These are phyloP conservation scores for Parapsyche elsis DNA, from an alignment of 1,140 invertebrate genomes.

Conservation along the genomic window DNA sequence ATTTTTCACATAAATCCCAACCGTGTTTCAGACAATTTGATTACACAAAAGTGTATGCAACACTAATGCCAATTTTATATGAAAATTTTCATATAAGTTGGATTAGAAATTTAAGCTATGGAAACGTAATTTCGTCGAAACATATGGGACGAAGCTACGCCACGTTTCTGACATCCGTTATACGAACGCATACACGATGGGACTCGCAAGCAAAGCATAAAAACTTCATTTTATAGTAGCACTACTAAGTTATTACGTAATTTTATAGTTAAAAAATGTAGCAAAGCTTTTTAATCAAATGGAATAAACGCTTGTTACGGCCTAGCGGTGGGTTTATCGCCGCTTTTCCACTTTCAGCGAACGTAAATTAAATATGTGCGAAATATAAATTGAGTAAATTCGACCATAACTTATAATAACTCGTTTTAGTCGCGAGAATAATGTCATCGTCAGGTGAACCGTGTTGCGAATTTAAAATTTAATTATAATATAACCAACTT, in stretches of 20 bases:
- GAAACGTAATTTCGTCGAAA: constrained; percentile 1
- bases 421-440: not conserved
- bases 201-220: not conserved
- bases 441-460: constrained; percentile 18
- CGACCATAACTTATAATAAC: not conserved
- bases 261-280: constrained; percentile 1
- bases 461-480: constrained; percentile 21
- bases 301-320: too few relatives aligned
- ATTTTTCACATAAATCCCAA: too few relatives aligned
- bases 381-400: constrained; percentile 12
- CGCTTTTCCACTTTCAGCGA: too few relatives aligned
- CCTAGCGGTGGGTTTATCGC: too few relatives aligned
- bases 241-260: too few relatives aligned
- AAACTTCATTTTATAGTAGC: too few relatives aligned
- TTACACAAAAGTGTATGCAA: too few relatives aligned
- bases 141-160: not conserved
- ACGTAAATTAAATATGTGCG: too few relatives aligned
- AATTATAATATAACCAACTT: constrained; percentile 8
- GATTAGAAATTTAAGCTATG: constrained; percentile 9
- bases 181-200: not conserved
- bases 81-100: constrained; percentile 24
- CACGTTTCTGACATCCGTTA: not conserved
- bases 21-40: too few relatives aligned
- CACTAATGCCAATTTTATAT: constrained; percentile 9
- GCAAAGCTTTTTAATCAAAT: too few relatives aligned